Evolutionary conservation across 2,888 invertebrate species (phyloP).

Genomic region (Muscina levida): DNA sequence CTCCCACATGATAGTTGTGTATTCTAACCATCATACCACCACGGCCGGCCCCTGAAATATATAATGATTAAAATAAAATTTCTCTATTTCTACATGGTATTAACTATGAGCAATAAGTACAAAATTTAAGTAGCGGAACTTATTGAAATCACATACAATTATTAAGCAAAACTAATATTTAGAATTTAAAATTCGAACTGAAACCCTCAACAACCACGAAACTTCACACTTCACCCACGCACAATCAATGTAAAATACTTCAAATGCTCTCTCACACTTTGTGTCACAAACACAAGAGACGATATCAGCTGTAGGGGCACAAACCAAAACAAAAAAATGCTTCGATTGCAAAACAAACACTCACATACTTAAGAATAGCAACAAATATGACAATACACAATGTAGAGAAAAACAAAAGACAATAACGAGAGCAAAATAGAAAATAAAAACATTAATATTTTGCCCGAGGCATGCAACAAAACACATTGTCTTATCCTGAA

Average conservation of each 20-base stretch:
- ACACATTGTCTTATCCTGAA: background rate
- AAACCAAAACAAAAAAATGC: constrained; percentile 48
- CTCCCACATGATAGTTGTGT: no score
- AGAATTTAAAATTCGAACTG: no score
- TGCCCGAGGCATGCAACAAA: constrained; percentile 51
- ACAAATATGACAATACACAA: constrained; percentile 56
- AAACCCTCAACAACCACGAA: no score
- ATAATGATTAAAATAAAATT: no score
- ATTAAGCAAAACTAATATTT: no score
- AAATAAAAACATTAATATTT: constrained; percentile 59
- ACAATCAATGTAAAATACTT: background rate
- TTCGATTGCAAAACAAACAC: constrained; percentile 51
- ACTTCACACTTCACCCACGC: background rate
- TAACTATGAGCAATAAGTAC: no score
- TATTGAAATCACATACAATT: no score
- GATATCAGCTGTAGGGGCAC: background rate
- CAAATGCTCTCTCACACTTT: background rate
- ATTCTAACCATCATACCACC: no score
- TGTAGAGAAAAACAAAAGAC: constrained; percentile 39
- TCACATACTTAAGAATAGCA: constrained; percentile 48
- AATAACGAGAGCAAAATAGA: constrained; percentile 15
- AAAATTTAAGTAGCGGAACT: no score
- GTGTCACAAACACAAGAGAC: constrained; percentile 47
- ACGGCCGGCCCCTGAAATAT: no score
- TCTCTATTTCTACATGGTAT: no score